These are phyloP conservation scores for Ditylenchus weischeri DNA, from an alignment of 2,888 invertebrate species.

Conservation along the genomic window DNA sequence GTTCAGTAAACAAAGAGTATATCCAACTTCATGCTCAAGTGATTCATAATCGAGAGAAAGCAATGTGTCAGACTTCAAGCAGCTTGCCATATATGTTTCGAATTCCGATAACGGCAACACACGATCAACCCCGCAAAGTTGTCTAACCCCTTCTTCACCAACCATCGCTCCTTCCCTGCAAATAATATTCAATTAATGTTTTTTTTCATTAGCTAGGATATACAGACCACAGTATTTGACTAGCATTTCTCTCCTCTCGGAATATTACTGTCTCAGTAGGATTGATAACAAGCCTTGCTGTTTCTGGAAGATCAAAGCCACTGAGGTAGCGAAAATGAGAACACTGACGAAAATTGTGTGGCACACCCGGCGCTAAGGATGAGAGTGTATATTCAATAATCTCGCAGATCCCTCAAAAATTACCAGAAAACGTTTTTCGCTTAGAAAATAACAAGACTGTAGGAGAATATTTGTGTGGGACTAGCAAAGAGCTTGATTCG, in stretches of 20 bases:
- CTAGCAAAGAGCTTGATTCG: background rate
- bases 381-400: background rate
- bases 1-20: background rate
- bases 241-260: constrained; percentile 35
- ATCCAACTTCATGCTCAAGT: constrained; percentile 13
- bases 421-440: constrained; percentile 8
- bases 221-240: constrained; percentile 44
- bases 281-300: constrained; percentile 38
- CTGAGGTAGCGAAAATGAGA: constrained; percentile 51
- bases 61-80: constrained; percentile 10
- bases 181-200: no score
- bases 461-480: background rate
- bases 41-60: constrained; percentile 21
- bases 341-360: constrained; percentile 47
- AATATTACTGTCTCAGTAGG: constrained; percentile 38
- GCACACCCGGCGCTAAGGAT: constrained; percentile 55
- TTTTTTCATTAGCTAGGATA: no score
- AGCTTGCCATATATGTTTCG: constrained; percentile 28
- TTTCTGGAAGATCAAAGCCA: constrained; percentile 40
- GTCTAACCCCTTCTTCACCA: constrained; percentile 36
- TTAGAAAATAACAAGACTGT: constrained; percentile 14
- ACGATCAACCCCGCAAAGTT: constrained; percentile 38
- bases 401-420: background rate
- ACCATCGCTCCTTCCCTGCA: constrained; percentile 10
- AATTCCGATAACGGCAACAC: constrained; percentile 42